Base-by-base conservation (phyloP, 2,797 vertebrate genomes). In the Paguma larvata region DNA sequence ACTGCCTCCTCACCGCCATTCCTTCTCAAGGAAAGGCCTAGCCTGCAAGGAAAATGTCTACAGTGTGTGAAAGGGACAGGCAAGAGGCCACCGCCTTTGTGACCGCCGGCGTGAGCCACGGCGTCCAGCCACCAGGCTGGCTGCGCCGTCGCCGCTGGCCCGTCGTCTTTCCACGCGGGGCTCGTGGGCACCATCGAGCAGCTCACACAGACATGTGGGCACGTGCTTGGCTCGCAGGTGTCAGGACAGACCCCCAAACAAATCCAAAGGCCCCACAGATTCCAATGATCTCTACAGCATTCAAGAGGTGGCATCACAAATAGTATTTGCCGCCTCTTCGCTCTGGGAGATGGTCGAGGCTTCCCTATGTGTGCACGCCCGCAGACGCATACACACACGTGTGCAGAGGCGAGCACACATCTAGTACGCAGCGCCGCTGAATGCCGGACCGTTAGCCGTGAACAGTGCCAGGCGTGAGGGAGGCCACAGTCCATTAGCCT, bases 101-200 rank as follows among this genome's bases (percentile, higher is more conserved):
- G 23, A 46, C 48, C 34, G 2, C 7, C 30, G 15, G 53, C 0
- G 19, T 10, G 5, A 1, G 0, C 48, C 6, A 0, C 7, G 12
- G 53, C 14, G 1, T 44, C 3, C 27, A n/a, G 21, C 44, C 27
- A 18, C 19, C 23, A 1, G 41, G n/a, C n/a, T n/a, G 18, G 30
- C 65, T 56, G 38, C 16, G 14, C 51, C 11, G 2, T 63, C 48
- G 2, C 65, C 48, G 23, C 7, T 53, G 27, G 38, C n/a, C 94
- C 12, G 0, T 13, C 48, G 6, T 44, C 9, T 3, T 25, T 67
- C 82, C 9, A 0, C 1, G 25, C 4, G 41, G 2, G 63, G 27
- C 48, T 91, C 34, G 2, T 2, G 6, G 75, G 68, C 41, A 1
- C 44, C 16, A 7, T 15, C 15, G 5, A 11, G 5, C 38, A 12